Evolutionary conservation across 2,888 invertebrate genomes (phyloP).

Genomic region (Stomorhina lunata): DNA sequence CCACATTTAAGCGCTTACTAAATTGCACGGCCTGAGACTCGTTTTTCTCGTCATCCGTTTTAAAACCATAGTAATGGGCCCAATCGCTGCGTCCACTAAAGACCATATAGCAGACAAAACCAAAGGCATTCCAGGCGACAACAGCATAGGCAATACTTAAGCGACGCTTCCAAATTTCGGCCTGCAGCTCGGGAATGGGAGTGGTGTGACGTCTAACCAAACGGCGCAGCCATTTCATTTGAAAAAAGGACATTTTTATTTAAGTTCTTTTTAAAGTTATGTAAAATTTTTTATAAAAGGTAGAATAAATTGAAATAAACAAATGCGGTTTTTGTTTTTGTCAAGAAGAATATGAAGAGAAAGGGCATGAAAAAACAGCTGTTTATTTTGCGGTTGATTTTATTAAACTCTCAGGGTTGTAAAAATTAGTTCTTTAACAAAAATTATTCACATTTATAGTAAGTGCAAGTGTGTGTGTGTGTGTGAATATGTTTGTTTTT

Average conservation of each 20-base stretch:
- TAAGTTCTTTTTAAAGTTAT: conserved; percentile 12
- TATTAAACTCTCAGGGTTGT: background rate
- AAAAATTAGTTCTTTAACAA: background rate
- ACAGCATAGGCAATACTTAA: conserved; percentile 84
- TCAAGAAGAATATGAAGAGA: no score
- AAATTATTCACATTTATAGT: background rate
- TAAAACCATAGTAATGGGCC: conserved; percentile 85
- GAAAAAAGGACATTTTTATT: conserved; percentile 78
- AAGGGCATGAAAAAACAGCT: no score
- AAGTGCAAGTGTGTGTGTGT: background rate
- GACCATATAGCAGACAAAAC: conserved; percentile 82
- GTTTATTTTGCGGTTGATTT: background rate
- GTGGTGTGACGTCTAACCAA: conserved; percentile 80
- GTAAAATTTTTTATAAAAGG: conserved; percentile 10
- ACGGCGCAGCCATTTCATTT: conserved; percentile 81
- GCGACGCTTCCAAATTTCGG: conserved; percentile 83
- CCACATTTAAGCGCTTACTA: conserved; percentile 73
- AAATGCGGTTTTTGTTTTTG: conserved; percentile 4
- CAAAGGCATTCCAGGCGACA: conserved; percentile 87
- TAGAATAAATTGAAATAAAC: conserved; percentile 25
- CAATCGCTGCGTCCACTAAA: conserved; percentile 84
- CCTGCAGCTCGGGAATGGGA: conserved; percentile 81
- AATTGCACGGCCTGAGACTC: conserved; percentile 81
- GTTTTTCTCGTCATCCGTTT: conserved; percentile 82
- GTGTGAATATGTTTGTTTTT: background rate